Percentiles rank a stretch among this genome's conserved stretches.
These are phyloP conservation scores for Cantharis flavilabris DNA, from an alignment of 2,888 invertebrate species.

Conservation along the genomic window DNA sequence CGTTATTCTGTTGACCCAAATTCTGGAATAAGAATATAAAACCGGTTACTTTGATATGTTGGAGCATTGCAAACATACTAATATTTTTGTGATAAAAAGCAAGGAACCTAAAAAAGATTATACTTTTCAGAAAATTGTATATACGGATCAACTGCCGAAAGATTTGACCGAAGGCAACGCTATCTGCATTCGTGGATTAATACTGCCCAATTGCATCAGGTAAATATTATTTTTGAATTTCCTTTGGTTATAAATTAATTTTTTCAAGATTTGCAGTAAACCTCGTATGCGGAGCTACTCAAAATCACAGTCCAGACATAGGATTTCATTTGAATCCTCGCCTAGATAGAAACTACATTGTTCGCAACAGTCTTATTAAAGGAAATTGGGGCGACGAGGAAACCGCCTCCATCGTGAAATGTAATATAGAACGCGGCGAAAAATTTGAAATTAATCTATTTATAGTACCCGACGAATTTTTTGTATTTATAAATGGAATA, in stretches of 20 bases:
- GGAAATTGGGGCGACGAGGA: constrained; percentile 79
- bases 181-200: constrained; percentile 34
- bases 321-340: constrained; percentile 84
- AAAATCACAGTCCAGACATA: constrained; percentile 51
- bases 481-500: constrained; percentile 74
- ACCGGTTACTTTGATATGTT: background rate
- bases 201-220: constrained; percentile 17
- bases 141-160: constrained; percentile 40
- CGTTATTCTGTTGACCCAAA: background rate
- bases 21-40: background rate
- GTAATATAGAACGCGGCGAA: constrained; percentile 58
- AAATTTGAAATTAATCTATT: constrained; percentile 65
- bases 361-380: constrained; percentile 71
- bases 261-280: constrained; percentile 67
- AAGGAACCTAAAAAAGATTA: constrained; percentile 18
- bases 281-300: constrained; percentile 57
- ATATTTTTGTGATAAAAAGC: constrained; percentile 17
- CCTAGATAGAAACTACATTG: constrained; percentile 75
- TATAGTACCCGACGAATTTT: constrained; percentile 63
- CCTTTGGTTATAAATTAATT: constrained; percentile 11
- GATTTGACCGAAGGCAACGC: constrained; percentile 40
- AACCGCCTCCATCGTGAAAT: constrained; percentile 59
- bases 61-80: background rate
- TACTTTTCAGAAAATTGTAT: constrained; percentile 41
- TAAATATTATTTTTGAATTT: background rate